Base-by-base conservation (phyloP, 2,797 vertebrate species). In the Fundulus diaphanus region DNA sequence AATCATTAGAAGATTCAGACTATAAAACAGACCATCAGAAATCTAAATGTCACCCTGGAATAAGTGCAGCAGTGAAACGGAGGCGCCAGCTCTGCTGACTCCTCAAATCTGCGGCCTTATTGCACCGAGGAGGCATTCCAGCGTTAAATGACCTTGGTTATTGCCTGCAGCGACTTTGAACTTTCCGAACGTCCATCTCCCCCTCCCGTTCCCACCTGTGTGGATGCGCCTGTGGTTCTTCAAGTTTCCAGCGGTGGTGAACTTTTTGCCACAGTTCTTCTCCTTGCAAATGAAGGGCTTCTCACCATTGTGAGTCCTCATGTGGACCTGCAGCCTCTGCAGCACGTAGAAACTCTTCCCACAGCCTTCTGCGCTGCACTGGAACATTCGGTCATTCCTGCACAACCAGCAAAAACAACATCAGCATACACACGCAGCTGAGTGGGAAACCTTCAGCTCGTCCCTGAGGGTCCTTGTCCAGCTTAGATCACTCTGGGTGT, bases 311-410 rank as follows among this genome's bases (percentile, higher is more conserved):
- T 99, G 98, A 29, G 97, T 99, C 89, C 98, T 96, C 98, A 99
- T 99, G 95, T 99, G 98, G 61, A 99, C 98, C 90, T 99, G 99
- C 85, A 99, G 93, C 89, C 98, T 95, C 94, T 99, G 98, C 35
- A 99, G 94, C 74, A 99, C 98, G 1, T 98, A 99, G 94, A 99
- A 99, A 75, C 98, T 99, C 94, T 99, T 99, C 59, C 98, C 98
- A 89, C 98, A 99, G 78, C 98, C 98, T 91, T 99, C 97, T 3
- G 97, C 97, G 20, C 96, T 95, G 51, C 98, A 99, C 85, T 95
- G 95, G 92, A 98, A 99, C 83, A 97, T 97, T 27, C 98, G 97
- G 83, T 99, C 98, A 0, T 99, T 99, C 93, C 98, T 99, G 85
- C 68, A 33, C 49, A 42, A 46, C 7, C 29, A 76, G 71, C 9